Evolutionary conservation across 2,113 vertebrate genomes (phyloP), one percentile per base, ranked within the genome.

Genomic region (Marmota monax): DNA sequence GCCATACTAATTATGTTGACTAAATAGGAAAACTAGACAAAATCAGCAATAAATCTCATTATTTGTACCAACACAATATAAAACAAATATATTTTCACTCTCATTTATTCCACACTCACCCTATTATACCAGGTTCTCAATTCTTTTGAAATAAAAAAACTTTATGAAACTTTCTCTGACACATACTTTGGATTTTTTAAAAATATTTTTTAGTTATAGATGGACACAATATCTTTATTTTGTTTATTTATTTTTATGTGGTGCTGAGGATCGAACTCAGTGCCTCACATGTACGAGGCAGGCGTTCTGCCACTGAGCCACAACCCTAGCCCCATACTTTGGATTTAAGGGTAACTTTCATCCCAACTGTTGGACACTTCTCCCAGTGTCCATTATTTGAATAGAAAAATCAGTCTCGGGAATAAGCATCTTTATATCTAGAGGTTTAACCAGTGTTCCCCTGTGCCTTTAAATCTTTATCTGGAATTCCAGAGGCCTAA

Each of bases 11-110:
- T 25, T 70, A 42, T 67, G 37, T 13, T 77, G 20, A 69, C 84
- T 86, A 67, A 84, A 69, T 1, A 94, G 63, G 53, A 90, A 74
- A 67, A 86, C 48, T 23, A 90, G 80, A 93, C 39, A 84, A 84
- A 58, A 70, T 53, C 17, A 51, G 61, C 56, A 84, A 76, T 12
- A 72, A 72, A 83, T 61, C 72, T 92, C 45, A 87, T 23, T 88
- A 78, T 65, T 29, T 94, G 72, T 42, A 89, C 6, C 63, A 61
- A 78, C 7, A 51, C 0, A 0, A 48, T 32, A 72, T 25, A 53
- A 45, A 91, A 92, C 2, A 58, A 79, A 37, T 39, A 48, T 9
- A 37, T 63, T 5, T 20, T 61, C 4, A 70, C 25, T 84, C 18
- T 67, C 25, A 8, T 1, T 29, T 77, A 5, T 6, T 32, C 74